A percentile compares a stretch with the other conserved stretches of the same genome.
These are phyloP conservation scores for Troides helena DNA, from an alignment of 2,888 invertebrate species.

Conservation along the genomic window DNA sequence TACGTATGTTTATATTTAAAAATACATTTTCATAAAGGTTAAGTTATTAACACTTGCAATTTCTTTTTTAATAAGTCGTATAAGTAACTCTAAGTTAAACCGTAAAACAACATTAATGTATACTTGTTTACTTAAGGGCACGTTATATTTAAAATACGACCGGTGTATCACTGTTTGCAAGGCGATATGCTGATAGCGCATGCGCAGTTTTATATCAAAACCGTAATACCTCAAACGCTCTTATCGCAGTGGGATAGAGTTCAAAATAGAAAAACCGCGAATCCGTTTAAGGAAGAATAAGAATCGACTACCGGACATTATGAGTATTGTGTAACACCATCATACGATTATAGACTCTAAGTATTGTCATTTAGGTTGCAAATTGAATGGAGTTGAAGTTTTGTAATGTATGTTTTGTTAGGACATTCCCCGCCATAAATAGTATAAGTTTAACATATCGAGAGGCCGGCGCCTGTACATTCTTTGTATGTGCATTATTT, in stretches of 20 bases:
- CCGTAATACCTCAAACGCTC: background rate
- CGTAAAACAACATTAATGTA: no score
- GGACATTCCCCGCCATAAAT: conserved; percentile 74
- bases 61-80: no score
- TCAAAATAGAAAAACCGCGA: background rate
- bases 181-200: conserved; percentile 20
- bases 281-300: conserved; percentile 17
- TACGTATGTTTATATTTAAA: no score
- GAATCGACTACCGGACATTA: conserved; percentile 28
- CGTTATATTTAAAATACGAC: conserved; percentile 17
- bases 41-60: no score
- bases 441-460: conserved; percentile 58
- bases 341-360: conserved; percentile 30
- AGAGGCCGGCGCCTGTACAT: conserved; percentile 45
- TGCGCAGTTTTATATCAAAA: conserved; percentile 19
- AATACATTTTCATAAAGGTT: no score
- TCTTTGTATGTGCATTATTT: conserved; percentile 14
- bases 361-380: conserved; percentile 37
- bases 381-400: conserved; percentile 42
- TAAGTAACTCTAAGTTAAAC: no score
- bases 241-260: conserved; percentile 14
- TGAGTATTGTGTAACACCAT: conserved; percentile 13
- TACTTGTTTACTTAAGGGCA: conserved; percentile 15
- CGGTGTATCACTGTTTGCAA: conserved; percentile 22
- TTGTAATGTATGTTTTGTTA: conserved; percentile 62